Conservation (phyloP, 2,797 vertebrate genomes). For the Premnoplex brunnescens region DNA sequence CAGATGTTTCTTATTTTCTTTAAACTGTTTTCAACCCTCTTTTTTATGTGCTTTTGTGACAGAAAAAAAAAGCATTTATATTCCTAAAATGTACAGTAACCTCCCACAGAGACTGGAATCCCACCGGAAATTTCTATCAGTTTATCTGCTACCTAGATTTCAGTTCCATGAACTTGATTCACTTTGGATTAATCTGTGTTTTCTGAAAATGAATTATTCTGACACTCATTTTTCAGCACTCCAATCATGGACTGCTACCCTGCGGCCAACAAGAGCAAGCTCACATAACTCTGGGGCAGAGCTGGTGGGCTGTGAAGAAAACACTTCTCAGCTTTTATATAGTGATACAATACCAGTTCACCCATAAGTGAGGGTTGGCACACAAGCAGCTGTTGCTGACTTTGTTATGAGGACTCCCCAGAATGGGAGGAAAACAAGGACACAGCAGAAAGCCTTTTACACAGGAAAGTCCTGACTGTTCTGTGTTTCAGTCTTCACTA, state of each 20-base stretch:
- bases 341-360: neutral
- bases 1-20: slow-evolving; percentile 69
- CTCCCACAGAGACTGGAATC: slow-evolving; percentile 32
- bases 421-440: neutral
- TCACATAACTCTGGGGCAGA: neutral
- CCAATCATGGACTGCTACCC: slow-evolving; percentile 15
- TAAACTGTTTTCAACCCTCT: slow-evolving; percentile 41
- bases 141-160: slow-evolving; percentile 30
- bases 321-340: neutral
- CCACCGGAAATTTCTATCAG: slow-evolving; percentile 11
- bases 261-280: accelerated
- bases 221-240: slow-evolving; percentile 46
- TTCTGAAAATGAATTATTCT: slow-evolving; percentile 1
- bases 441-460: neutral
- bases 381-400: neutral
- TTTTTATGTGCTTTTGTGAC: slow-evolving; percentile 17
- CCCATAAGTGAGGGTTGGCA: neutral
- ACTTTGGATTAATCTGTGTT: neutral
- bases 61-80: neutral
- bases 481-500: neutral
- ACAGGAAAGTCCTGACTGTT: neutral
- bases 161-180: neutral
- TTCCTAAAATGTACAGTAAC: slow-evolving; percentile 11
- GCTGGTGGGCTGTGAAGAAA: neutral
- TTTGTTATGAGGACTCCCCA: neutral